Conservation (phyloP, 2,797 vertebrate species). For the Vireo griseus region DNA sequence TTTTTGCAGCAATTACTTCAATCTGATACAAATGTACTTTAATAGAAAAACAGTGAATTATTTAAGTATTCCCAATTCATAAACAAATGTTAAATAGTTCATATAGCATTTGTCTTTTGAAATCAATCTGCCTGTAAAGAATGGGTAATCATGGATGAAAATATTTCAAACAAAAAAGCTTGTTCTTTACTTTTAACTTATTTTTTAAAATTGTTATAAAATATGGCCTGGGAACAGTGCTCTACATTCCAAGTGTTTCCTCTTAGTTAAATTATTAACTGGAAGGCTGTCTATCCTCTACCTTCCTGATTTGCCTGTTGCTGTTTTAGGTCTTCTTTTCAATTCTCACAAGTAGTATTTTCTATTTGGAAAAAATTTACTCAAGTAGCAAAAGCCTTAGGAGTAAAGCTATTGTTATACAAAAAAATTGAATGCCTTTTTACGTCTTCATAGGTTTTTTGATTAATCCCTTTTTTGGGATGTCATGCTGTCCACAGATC, state of each 20-base stretch:
- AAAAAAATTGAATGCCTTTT: background rate
- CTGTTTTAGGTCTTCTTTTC: background rate
- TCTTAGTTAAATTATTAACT: background rate
- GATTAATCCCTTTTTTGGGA: background rate
- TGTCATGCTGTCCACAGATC: background rate
- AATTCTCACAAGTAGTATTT: background rate
- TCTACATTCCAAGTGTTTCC: background rate
- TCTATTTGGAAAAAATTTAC: background rate
- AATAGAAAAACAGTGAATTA: fast-evolving
- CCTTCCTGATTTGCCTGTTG: background rate
- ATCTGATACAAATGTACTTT: background rate
- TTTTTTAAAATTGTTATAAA: background rate
- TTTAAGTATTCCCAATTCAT: background rate
- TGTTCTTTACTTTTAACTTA: background rate
- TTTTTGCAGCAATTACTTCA: background rate
- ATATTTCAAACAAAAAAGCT: background rate
- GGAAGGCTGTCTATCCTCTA: background rate
- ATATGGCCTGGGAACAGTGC: background rate
- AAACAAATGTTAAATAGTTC: background rate
- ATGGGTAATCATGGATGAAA: background rate
- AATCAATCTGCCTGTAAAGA: background rate
- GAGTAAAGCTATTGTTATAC: background rate
- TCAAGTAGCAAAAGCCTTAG: background rate
- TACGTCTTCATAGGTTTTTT: background rate
- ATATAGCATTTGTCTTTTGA: background rate